A percentile compares a stretch with the other conserved stretches of the same genome.
Evolutionary conservation across 2,888 invertebrate genomes (phyloP).

Genomic region (Litoditis marina): DNA sequence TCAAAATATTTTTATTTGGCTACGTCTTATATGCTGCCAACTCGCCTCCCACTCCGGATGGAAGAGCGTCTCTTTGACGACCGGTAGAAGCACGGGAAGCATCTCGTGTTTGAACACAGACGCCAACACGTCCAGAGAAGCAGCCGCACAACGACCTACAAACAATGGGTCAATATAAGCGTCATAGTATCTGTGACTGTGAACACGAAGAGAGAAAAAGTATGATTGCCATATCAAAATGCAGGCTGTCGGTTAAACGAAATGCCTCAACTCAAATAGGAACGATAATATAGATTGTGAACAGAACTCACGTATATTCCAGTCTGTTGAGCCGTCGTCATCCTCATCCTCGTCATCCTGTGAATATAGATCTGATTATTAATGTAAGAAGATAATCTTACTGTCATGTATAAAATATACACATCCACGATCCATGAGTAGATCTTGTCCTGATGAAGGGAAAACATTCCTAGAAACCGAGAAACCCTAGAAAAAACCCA

Average conservation of each 20-base stretch:
- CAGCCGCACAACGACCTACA: constrained; percentile 90
- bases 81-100: constrained; percentile 86
- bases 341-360: constrained; percentile 71
- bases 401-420: no score
- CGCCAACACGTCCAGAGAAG: constrained; percentile 91
- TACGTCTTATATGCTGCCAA: no score
- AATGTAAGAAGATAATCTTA: no score
- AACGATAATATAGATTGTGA: not conserved
- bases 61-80: constrained; percentile 91
- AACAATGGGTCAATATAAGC: no score
- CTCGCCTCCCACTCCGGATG: constrained; percentile 88
- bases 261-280: constrained; percentile 3
- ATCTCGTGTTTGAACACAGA: constrained; percentile 94
- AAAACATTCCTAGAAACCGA: constrained; percentile 2
- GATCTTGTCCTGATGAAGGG: no score
- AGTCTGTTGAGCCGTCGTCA: constrained; percentile 87
- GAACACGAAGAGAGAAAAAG: no score
- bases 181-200: no score
- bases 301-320: constrained; percentile 77
- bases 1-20: no score
- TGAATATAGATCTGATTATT: no score
- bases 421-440: no score
- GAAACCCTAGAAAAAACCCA: no score
- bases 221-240: not conserved
- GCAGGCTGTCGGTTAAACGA: not conserved